These are phyloP conservation scores for Climacteris rufus DNA, from an alignment of 2,113 vertebrate species.

Conservation along the genomic window DNA sequence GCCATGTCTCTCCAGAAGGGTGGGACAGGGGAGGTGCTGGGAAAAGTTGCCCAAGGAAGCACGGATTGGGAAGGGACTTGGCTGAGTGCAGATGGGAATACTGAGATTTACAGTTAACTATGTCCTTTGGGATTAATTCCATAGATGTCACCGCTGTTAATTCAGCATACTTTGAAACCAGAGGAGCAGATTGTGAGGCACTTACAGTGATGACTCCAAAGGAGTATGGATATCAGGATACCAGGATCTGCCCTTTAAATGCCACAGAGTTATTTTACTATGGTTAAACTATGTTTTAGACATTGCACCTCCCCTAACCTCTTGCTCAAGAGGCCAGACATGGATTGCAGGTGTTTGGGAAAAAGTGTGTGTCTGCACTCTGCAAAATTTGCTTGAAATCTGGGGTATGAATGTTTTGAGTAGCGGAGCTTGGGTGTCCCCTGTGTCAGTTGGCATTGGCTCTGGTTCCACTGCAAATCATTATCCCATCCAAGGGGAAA, in stretches of 20 bases:
- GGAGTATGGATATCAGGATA: neutral
- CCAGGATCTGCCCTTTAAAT: neutral
- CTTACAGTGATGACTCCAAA: neutral
- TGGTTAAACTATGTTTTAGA: neutral
- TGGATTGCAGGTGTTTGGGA: neutral
- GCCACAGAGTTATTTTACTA: neutral
- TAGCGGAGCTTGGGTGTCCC: neutral
- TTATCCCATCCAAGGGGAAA: neutral
- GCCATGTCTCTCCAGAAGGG: neutral
- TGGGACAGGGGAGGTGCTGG: neutral
- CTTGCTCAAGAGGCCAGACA: neutral
- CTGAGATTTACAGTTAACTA: neutral
- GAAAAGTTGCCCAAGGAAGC: neutral
- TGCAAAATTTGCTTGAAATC: neutral
- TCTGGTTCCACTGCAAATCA: neutral
- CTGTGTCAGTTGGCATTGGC: fast-evolving
- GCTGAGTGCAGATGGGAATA: neutral
- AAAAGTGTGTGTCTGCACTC: neutral
- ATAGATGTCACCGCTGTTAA: neutral
- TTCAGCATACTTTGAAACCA: neutral
- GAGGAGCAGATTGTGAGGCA: neutral
- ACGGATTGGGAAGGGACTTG: neutral
- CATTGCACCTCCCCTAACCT: neutral
- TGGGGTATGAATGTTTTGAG: neutral
- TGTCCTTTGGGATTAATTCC: neutral